Evolutionary conservation across 2,113 vertebrate species (phyloP), one percentile per base, ranked within the genome.

Genomic region (Diphyllodes magnificus): DNA sequence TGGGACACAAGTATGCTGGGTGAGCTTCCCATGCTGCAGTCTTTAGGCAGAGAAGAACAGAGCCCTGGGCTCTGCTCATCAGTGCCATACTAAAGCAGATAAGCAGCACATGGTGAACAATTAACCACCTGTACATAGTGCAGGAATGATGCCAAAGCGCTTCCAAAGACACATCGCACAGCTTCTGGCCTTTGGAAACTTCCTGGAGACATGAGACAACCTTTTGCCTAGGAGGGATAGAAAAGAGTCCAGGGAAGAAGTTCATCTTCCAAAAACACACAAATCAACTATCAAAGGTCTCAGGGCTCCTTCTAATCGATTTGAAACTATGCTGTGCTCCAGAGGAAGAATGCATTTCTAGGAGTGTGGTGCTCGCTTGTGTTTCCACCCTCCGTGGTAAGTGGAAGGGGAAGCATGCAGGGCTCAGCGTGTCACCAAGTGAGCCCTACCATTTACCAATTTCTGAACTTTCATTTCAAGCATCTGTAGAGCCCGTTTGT

Each of bases 391-490:
- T 60, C 42, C 2, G 0, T 13, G 37, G 37, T 3, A 10, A 22
- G 28, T 24, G 7, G n/a, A 64, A 69, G 16, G 10, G 54, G 42
- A 69, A 80, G 18, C 3, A 3, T 5, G 12, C 28, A 70, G 40
- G 50, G 27, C 56, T 89, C 4, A 0, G 24, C 0, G 0, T 14
- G 22, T 28, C 47, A 50, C 35, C 4, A 2, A 66, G 30, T 45
- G 63, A 81, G 42, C 28, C 82, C 42, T 61, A 39, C 8, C 40
- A 35, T 56, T 93, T 18, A 56, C 35, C 33, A 60, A 22, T 47
- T 92, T 72, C 78, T 86, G 49, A 53, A 47, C 47, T 88, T 59
- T 87, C 31, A 39, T 93, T 68, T 93, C 83, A 70, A 82, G 66
- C 49, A 56, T 30, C 50, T 53, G 3, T 9, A 79, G 21, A 39